Evolutionary conservation across 2,113 vertebrate genomes (phyloP).

Genomic region (Ciconia boyciana): DNA sequence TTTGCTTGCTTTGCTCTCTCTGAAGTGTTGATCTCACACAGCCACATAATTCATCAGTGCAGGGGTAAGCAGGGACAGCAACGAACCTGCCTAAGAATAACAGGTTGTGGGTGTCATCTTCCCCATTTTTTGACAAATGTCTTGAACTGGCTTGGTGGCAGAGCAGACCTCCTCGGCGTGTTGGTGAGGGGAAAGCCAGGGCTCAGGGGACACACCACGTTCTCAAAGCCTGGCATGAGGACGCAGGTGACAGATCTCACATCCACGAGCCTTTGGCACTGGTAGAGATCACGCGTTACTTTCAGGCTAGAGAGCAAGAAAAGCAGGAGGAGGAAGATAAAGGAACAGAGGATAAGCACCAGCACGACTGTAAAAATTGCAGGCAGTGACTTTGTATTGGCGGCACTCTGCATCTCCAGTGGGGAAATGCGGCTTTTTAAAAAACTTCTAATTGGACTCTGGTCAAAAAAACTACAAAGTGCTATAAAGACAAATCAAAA

Average conservation of each 20-base stretch:
- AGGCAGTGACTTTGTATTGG: neutral
- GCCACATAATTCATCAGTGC: neutral
- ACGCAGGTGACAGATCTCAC: neutral
- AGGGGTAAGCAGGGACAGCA: neutral
- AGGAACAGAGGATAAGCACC: neutral
- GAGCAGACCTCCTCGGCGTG: neutral
- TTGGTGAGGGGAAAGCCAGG: neutral
- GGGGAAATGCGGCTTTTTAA: neutral
- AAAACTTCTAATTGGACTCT: neutral
- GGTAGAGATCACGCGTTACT: neutral
- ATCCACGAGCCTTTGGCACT: neutral
- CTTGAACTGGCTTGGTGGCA: neutral
- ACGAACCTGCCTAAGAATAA: fast-evolving
- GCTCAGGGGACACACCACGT: neutral
- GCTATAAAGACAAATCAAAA: neutral
- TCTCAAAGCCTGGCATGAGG: neutral
- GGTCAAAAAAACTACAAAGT: neutral
- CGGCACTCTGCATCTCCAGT: fast-evolving
- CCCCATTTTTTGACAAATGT: neutral
- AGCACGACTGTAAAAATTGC: neutral
- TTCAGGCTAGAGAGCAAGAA: neutral
- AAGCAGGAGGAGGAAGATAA: neutral
- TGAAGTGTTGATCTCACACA: neutral
- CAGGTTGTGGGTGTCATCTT: fast-evolving
- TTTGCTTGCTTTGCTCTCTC: neutral